These are phyloP conservation scores for Xenus cinereus DNA, from an alignment of 2,113 vertebrate genomes.

Conservation along the genomic window DNA sequence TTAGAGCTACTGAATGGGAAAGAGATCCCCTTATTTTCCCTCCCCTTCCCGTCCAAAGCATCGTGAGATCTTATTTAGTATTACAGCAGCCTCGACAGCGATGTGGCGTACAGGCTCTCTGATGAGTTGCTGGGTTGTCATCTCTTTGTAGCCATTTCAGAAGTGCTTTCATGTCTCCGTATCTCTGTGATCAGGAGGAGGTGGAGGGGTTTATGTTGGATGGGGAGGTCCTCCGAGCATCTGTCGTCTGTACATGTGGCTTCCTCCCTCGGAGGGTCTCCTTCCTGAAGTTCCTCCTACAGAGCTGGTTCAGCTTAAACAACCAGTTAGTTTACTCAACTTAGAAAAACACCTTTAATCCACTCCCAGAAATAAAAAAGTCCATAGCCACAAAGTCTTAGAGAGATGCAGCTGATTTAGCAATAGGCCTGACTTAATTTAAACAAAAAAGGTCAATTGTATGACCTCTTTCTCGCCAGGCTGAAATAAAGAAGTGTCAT, in stretches of 20 bases:
- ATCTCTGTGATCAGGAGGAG: not conserved
- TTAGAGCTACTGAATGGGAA: not conserved
- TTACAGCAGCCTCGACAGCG: not conserved
- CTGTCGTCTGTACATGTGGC: not conserved
- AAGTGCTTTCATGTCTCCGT: not conserved
- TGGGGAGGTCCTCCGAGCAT: not conserved
- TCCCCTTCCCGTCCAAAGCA: not conserved
- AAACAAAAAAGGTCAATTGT: not conserved
- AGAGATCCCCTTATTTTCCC: not conserved
- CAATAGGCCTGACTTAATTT: not conserved
- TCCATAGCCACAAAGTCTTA: not conserved
- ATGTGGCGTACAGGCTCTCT: accelerated
- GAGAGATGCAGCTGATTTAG: not conserved
- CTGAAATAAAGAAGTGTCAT: not conserved
- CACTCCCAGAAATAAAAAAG: not conserved
- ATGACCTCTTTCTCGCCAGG: not conserved
- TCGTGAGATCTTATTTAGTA: not conserved
- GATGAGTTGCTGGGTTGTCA: not conserved
- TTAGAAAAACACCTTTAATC: not conserved
- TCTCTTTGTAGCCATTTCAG: not conserved
- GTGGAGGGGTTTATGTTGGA: not conserved
- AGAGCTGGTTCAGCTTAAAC: not conserved
- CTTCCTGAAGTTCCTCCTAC: not conserved
- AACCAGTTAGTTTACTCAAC: not conserved
- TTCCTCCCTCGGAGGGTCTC: not conserved